Conservation (phyloP, 2,888 invertebrate genomes). For the Octodonta nipae region DNA sequence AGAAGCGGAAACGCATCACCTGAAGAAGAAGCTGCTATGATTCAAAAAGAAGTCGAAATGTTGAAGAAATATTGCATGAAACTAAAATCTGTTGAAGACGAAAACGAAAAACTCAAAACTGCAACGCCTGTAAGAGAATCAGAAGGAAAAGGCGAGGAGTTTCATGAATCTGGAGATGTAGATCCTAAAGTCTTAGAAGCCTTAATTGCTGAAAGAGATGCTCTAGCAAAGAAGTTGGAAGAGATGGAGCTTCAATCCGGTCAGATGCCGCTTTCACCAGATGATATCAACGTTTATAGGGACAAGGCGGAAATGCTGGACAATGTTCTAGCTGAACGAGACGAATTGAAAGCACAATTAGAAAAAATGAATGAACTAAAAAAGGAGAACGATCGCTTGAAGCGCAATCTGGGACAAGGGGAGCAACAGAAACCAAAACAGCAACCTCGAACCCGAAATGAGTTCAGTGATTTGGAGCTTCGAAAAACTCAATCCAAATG, state of each 20-base stretch:
- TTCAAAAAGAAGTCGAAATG: conserved; percentile 25
- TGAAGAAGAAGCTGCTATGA: conserved; percentile 25
- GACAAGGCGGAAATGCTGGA: conserved; percentile 22
- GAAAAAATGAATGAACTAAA: conserved; percentile 16
- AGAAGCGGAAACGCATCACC: conserved; percentile 20
- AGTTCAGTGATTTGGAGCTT: conserved; percentile 15
- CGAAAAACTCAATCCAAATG: conserved; percentile 14
- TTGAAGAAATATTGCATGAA: conserved; percentile 28
- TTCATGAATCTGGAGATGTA: conserved; percentile 4
- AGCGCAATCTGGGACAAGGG: conserved; percentile 16
- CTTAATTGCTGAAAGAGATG: conserved; percentile 22
- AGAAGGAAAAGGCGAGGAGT: conserved; percentile 5
- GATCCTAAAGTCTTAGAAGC: conserved; percentile 8
- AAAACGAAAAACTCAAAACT: conserved; percentile 24
- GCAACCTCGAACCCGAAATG: conserved; percentile 13
- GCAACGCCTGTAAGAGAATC: conserved; percentile 11
- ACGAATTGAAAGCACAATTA: conserved; percentile 21
- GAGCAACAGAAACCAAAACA: conserved; percentile 17
- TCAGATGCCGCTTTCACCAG: no score
- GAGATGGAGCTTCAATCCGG: no score
- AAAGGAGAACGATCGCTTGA: conserved; percentile 18
- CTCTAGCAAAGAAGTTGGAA: conserved; percentile 19
- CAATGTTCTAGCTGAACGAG: conserved; percentile 23
- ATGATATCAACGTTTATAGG: conserved; percentile 22
- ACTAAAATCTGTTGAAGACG: conserved; percentile 24